Evolutionary conservation across 2,888 invertebrate species (phyloP), one percentile per base, ranked within the genome.

Genomic region (Leptothorax acervorum): DNA sequence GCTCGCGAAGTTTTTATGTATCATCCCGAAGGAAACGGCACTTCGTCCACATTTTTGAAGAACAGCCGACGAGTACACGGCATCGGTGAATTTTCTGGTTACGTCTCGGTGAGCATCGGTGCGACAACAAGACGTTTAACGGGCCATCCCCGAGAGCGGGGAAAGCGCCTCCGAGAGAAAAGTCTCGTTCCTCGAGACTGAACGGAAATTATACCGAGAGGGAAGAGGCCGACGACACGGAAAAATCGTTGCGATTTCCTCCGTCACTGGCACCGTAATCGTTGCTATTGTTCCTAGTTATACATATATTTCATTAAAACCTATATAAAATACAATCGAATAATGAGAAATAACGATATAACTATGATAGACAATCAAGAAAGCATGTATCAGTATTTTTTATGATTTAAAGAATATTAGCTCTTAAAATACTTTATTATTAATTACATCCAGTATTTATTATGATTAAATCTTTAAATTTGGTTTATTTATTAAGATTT

Each of bases 81-180:
- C 18, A n/a, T 28, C 39, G 53, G 51, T 53, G 66, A 65, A 55
- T 76, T 48, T 57, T 68, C 45, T 39, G 51, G 55, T 74, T 74
- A 68, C 45, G 15, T 45, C 39, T 51, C 42, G 45, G 11, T 68
- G 45, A 78, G 31, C 68, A 78, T 78, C 18, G 35, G 23, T 45
- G 65, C 57, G 78, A 78, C 68, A 78, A 68, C 57, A 78, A 78
- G 57, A 73, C 35, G 45, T 79, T 84, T 79, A 84, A 79, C 71
- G 45, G 42, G 18, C 48, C n/a, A 48, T 78, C 39, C 31, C 55
- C 31, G 39, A 63, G 42, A 55, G 45, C n/a, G 42, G n/a, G 31
- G 18, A 8, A 28, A 55, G 28, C 60, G 12, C 23, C 15, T 48
- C 12, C 51, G 55, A 68, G 45, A 48, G 55, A 82, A 66, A 62